Percentiles rank a stretch among this genome's conserved stretches.
These are phyloP conservation scores for Himantopus leucocephalus DNA, from an alignment of 2,113 vertebrate genomes.

Conservation along the genomic window DNA sequence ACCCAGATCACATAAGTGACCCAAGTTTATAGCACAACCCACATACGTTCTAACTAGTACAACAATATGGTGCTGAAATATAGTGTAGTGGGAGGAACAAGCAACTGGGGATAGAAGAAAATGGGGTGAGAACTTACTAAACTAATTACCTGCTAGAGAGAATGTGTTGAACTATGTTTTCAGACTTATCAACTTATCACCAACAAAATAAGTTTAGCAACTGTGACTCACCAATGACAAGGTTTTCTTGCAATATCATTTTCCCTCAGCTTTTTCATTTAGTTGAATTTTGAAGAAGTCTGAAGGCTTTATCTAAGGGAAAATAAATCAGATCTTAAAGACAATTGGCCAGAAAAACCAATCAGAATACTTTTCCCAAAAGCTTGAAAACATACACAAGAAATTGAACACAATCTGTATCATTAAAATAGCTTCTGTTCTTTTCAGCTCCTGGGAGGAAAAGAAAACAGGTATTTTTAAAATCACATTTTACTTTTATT, in stretches of 20 bases:
- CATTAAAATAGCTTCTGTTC: background rate
- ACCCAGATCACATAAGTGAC: background rate
- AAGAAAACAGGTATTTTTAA: background rate
- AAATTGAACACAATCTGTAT: background rate
- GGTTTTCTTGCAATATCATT: background rate
- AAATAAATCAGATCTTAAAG: background rate
- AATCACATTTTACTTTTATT: constrained; percentile 34
- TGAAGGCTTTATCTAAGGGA: background rate
- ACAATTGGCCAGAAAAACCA: background rate
- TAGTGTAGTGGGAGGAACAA: background rate
- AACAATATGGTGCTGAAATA: background rate
- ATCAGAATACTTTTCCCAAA: background rate
- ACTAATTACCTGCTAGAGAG: background rate
- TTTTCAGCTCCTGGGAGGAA: background rate
- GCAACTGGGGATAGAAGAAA: background rate
- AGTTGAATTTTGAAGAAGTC: background rate
- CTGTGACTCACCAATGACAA: constrained; percentile 29
- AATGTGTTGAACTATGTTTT: background rate
- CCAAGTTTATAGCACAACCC: background rate
- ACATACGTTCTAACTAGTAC: background rate
- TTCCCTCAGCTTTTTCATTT: background rate
- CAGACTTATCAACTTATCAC: background rate
- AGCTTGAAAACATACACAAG: background rate
- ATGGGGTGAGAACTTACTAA: constrained; percentile 35
- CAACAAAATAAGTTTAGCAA: constrained; percentile 9